These are phyloP conservation scores for Cavia porcellus DNA, from an alignment of 2,113 vertebrate genomes.

Conservation along the genomic window DNA sequence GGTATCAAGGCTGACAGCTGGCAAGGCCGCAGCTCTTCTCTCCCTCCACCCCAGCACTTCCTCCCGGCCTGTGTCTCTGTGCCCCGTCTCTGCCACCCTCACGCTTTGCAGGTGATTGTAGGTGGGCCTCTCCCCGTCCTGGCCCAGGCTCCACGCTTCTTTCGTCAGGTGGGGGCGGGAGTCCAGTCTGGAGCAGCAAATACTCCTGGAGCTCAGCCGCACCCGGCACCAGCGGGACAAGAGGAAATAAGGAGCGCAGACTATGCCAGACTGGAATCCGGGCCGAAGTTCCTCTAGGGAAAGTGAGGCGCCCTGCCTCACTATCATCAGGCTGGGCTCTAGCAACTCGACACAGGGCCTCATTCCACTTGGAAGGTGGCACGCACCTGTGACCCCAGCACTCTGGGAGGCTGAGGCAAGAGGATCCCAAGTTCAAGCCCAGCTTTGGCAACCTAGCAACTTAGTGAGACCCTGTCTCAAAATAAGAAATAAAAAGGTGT, in stretches of 20 bases:
- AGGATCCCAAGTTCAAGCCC: not conserved
- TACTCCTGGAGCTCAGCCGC: not conserved
- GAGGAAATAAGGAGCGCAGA: constrained; percentile 37
- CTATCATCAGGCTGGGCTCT: not conserved
- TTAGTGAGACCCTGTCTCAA: not conserved
- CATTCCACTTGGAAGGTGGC: not conserved
- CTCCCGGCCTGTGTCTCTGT: not conserved
- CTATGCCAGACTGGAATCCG: not conserved
- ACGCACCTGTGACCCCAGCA: not conserved
- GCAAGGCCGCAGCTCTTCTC: rapidly evolving
- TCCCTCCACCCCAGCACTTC: not conserved
- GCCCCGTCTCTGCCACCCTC: not conserved
- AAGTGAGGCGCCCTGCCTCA: not conserved
- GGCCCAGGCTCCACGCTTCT: not conserved
- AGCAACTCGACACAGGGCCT: too few species aligned
- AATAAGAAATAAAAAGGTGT: not conserved
- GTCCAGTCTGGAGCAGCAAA: not conserved
- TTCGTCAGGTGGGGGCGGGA: not conserved
- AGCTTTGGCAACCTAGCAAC: not conserved
- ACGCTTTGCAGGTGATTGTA: not conserved
- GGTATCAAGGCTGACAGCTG: not conserved
- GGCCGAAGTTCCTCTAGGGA: not conserved
- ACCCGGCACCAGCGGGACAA: constrained; percentile 15
- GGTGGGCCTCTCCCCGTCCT: not conserved
- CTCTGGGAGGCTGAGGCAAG: not conserved